Evolutionary conservation across 2,113 vertebrate species (phyloP).

Genomic region (Brachyhypopomus gauderio): DNA sequence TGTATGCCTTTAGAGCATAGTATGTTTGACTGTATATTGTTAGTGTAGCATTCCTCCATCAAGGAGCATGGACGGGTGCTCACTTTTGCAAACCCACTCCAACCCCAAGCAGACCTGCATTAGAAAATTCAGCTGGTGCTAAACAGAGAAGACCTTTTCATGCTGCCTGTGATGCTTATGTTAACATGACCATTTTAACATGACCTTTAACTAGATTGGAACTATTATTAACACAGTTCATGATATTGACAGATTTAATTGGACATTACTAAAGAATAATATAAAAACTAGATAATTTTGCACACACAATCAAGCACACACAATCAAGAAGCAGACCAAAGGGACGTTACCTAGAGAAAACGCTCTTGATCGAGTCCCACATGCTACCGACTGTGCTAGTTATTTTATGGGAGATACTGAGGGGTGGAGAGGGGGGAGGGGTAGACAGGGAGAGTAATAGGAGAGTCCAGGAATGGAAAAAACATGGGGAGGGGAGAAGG

Average conservation of each 20-base stretch:
- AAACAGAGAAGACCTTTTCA: neutral
- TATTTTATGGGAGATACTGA: constrained; percentile 94
- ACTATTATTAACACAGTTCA: neutral
- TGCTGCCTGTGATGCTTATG: too few species aligned
- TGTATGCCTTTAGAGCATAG: neutral
- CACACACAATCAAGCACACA: constrained; percentile 37
- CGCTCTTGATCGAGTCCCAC: constrained; percentile 92
- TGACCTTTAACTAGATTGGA: neutral
- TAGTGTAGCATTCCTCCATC: neutral
- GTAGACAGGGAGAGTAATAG: neutral
- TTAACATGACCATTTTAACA: too few species aligned
- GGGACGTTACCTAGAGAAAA: constrained; percentile 94
- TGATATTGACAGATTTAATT: too few species aligned
- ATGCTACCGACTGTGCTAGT: constrained; percentile 91
- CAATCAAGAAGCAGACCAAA: constrained; percentile 66
- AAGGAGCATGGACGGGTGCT: neutral
- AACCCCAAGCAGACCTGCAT: neutral
- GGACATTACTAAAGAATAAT: too few species aligned
- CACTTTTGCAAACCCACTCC: neutral
- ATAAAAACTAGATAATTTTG: too few species aligned
- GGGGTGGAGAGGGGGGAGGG: constrained; percentile 61
- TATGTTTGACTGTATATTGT: neutral
- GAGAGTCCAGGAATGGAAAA: neutral
- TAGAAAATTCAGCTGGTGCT: neutral
- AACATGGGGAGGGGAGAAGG: constrained; percentile 56